Evolutionary conservation across 2,888 invertebrate genomes (phyloP).

Genomic region (Bombylius discolor): DNA sequence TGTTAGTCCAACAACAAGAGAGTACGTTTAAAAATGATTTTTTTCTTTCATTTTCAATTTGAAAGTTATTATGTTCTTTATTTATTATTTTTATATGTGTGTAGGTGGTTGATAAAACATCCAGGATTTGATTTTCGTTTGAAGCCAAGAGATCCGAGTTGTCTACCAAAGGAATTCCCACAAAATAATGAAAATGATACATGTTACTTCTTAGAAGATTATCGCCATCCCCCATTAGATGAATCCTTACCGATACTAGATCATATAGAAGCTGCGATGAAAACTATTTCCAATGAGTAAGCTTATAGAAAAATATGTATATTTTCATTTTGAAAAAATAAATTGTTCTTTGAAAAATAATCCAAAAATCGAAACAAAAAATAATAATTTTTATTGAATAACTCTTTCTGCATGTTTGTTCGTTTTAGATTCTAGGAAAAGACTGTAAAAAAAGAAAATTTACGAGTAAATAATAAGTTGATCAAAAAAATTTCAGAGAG

Average conservation of each 20-base stretch:
- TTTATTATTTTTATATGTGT: slow-evolving; percentile 14
- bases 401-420: no score
- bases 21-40: slow-evolving; percentile 47
- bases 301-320: no score
- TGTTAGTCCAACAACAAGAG: slow-evolving; percentile 83
- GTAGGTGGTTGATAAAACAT: slow-evolving; percentile 60
- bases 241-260: slow-evolving; percentile 39
- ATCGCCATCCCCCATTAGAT: slow-evolving; percentile 56
- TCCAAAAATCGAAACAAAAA: no score
- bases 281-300: slow-evolving; percentile 21
- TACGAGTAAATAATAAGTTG: no score
- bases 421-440: no score
- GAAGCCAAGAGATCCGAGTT: slow-evolving; percentile 59
- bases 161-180: slow-evolving; percentile 75
- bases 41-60: not conserved
- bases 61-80: not conserved
- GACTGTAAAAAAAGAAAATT: no score
- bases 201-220: slow-evolving; percentile 73
- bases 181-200: slow-evolving; percentile 57
- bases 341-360: no score
- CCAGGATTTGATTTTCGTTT: slow-evolving; percentile 57
- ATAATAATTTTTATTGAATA: no score
- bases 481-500: no score
- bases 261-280: slow-evolving; percentile 34
- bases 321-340: no score